Evolutionary conservation across 2,113 vertebrate species (phyloP).

Genomic region (Halichoerus grypus): DNA sequence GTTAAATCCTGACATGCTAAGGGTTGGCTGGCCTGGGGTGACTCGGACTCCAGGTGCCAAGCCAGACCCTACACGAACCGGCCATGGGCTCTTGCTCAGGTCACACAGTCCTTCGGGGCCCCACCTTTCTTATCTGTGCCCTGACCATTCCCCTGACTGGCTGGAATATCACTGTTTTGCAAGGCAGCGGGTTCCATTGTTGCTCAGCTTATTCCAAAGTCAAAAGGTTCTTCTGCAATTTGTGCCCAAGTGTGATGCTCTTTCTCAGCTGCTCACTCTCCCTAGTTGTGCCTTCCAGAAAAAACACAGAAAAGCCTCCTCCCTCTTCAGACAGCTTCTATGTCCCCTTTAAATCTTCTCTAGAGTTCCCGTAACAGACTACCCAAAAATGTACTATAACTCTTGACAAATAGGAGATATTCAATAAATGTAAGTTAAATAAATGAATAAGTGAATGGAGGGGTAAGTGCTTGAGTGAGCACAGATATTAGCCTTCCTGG

Average conservation of each 20-base stretch:
- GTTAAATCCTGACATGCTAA: background rate
- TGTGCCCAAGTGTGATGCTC: slow-evolving; percentile 15
- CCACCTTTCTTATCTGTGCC: slow-evolving; percentile 45
- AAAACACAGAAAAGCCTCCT: slow-evolving; percentile 61
- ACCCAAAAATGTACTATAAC: background rate
- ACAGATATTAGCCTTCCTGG: background rate
- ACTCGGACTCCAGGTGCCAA: background rate
- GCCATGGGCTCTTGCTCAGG: background rate
- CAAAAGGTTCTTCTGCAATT: slow-evolving; percentile 57
- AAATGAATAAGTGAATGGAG: background rate
- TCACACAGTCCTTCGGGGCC: background rate
- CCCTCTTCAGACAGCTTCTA: background rate
- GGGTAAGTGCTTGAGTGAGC: background rate
- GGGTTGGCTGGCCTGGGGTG: background rate
- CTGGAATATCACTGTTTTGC: slow-evolving; percentile 28
- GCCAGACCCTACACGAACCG: background rate
- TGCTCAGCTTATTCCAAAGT: slow-evolving; percentile 29
- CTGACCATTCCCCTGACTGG: background rate
- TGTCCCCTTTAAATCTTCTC: background rate
- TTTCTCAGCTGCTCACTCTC: background rate
- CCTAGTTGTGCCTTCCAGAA: slow-evolving; percentile 37
- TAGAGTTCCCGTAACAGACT: background rate
- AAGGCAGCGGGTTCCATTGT: slow-evolving; percentile 57
- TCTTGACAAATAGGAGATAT: background rate
- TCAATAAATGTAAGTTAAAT: slow-evolving; percentile 9